These are phyloP conservation scores for Pelecanoides urinatrix DNA, from an alignment of 2,113 vertebrate genomes.

Conservation along the genomic window DNA sequence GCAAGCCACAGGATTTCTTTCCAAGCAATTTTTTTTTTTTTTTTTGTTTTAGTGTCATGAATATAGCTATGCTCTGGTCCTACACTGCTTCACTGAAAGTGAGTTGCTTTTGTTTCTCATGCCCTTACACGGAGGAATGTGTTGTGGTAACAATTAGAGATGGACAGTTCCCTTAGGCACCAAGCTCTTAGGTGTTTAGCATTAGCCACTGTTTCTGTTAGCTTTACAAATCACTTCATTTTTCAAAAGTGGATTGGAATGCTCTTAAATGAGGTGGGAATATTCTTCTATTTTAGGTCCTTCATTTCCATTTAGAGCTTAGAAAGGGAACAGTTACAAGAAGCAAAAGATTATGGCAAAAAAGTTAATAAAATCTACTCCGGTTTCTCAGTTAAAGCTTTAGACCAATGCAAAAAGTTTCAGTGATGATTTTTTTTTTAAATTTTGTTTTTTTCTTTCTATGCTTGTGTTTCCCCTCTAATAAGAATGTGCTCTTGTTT, in stretches of 20 bases:
- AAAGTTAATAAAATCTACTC: neutral
- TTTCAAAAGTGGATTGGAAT: neutral
- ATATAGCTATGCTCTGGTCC: neutral
- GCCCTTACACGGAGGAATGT: neutral
- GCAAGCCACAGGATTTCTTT: neutral
- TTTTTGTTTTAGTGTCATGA: neutral
- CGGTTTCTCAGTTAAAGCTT: neutral
- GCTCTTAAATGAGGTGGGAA: neutral
- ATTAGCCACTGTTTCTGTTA: neutral
- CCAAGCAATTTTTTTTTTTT: neutral
- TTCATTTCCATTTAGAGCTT: neutral
- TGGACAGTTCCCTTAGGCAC: neutral
- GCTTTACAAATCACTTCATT: neutral
- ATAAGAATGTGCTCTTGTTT: neutral
- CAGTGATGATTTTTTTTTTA: neutral
- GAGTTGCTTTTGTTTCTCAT: neutral
- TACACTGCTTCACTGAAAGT: neutral
- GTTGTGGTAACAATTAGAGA: neutral
- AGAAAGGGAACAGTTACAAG: neutral
- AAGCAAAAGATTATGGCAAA: neutral
- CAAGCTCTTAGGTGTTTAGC: neutral
- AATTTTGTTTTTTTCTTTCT: neutral
- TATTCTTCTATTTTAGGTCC: neutral
- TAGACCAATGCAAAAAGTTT: neutral
- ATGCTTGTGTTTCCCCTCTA: neutral